Evolutionary conservation across 2,113 vertebrate genomes (phyloP).

Genomic region (Plestiodon gilberti): DNA sequence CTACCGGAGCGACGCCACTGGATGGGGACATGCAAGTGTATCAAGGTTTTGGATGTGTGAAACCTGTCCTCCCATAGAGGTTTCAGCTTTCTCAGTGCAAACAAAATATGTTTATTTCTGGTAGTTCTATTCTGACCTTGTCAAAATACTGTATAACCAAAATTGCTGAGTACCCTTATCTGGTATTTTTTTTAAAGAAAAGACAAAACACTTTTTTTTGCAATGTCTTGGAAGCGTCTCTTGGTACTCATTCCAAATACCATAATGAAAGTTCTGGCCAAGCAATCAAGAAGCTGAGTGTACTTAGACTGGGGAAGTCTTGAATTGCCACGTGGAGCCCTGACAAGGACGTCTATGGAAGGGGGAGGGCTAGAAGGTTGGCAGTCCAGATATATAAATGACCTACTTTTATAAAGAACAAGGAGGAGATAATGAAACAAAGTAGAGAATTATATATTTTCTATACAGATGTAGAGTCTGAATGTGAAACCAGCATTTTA

Average conservation of each 20-base stretch:
- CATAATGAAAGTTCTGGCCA: neutral
- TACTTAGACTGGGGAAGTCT: neutral
- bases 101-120: too few relatives aligned
- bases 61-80: neutral
- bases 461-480: slow-evolving; percentile 15
- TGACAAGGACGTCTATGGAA: neutral
- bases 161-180: too few relatives aligned
- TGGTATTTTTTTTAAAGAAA: too few relatives aligned
- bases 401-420: neutral
- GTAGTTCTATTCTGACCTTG: too few relatives aligned
- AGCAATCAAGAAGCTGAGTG: neutral
- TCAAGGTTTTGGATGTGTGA: neutral
- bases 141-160: too few relatives aligned
- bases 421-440: neutral
- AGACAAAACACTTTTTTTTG: too few relatives aligned
- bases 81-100: neutral
- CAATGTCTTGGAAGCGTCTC: neutral
- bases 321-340: neutral
- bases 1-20: too few relatives aligned
- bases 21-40: too few relatives aligned
- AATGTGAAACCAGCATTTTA: slow-evolving; percentile 30
- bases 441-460: slow-evolving; percentile 20
- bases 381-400: neutral
- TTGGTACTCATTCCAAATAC: neutral
- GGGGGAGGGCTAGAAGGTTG: neutral